Conservation (phyloP, 2,797 vertebrate species). For the Schizopygopsis malacanthus region DNA sequence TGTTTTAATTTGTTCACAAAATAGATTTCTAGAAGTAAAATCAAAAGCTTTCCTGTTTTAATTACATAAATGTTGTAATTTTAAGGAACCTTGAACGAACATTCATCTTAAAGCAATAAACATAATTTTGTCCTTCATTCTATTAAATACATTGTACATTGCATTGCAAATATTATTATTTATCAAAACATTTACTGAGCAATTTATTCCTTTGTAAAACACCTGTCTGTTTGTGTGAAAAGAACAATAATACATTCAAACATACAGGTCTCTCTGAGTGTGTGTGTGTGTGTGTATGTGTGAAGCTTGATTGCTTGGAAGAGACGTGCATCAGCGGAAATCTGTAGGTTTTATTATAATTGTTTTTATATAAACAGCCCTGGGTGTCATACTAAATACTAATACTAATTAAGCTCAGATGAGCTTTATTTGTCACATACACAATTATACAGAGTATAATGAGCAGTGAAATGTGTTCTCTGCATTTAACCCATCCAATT, state of each 20-base stretch:
- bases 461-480: too few relatives aligned
- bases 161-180: not conserved
- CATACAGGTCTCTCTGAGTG: not conserved
- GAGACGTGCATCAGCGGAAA: not conserved
- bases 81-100: not conserved
- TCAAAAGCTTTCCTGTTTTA: not conserved
- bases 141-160: not conserved
- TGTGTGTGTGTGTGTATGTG: too few relatives aligned
- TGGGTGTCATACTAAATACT: too few relatives aligned
- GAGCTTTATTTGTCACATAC: too few relatives aligned
- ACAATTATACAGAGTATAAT: too few relatives aligned
- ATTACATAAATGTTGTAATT: not conserved
- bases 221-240: not conserved
- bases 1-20: conserved; percentile 41
- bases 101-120: not conserved
- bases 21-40: not conserved
- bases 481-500: too few relatives aligned
- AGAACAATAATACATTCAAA: not conserved
- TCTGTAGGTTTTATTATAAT: too few relatives aligned
- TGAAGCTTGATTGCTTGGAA: not conserved
- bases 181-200: not conserved
- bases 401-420: too few relatives aligned
- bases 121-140: not conserved
- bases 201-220: not conserved
- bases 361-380: too few relatives aligned